Base-by-base conservation (phyloP, 1,140 invertebrate genomes). In the Drosophila ercepeae region DNA sequence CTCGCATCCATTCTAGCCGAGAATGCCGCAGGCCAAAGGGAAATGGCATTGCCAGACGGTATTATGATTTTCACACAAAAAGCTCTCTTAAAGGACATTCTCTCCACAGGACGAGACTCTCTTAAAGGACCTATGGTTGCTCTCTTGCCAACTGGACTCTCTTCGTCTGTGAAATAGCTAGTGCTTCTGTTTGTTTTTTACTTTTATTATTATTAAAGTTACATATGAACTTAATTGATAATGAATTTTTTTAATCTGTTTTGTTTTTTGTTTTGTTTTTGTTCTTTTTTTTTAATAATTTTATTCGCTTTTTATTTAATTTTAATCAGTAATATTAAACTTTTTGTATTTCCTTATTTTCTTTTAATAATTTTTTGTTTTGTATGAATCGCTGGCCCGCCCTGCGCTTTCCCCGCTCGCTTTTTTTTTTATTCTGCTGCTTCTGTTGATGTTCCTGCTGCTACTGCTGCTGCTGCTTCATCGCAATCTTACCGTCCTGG, bases 211-310 rank as follows among this genome's bases (percentile, higher is more conserved):
- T 88, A 82, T 88, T 88, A 88, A 88, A 88, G 82, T 88, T 78
- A 88, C 77, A 88, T 86, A 86, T 86, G 82, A 88, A 86, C 82
- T 86, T 88, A 86, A 88, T 82, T 77, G 76, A 81, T 86, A 86
- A 88, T 76, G 82, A 72, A 72, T 78, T 78, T 71, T 77, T 86
- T 76, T 65, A 76, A 76, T 76, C 51, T 50, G 53, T 61, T 70
- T 79, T 46, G 55, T 57, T 65, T 23, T 60, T 23, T 45, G 29
- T 19, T 23, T 49, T 64, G 25, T 48, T 53, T 39, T 50, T 8
- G 23, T 54, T 18, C 6, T 42, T 64, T 67, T 82, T 84, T 84
- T 84, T 71, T 65, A 65, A 79, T 86, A 78, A 59, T 74, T 74
- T 74, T 74, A 64, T 64, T 82, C 45, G 49, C 53, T 78, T 78